Conservation (phyloP, 2,888 invertebrate genomes). For the Ennomos fuscantarius region DNA sequence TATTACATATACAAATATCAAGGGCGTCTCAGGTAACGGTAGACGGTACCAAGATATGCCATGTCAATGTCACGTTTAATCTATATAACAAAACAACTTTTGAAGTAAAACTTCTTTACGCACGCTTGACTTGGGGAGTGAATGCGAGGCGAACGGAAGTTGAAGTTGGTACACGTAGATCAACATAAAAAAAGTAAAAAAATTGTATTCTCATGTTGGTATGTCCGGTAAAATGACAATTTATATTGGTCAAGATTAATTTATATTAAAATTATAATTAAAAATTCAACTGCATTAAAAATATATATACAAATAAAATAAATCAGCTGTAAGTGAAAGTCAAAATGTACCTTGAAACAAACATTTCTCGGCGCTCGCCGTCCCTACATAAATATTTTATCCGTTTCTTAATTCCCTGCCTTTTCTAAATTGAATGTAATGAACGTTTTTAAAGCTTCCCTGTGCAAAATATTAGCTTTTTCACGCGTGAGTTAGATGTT, state of each 20-base stretch:
- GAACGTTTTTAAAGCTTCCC: constrained; percentile 58
- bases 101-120: no score
- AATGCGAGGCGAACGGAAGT: no score
- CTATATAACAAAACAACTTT: no score
- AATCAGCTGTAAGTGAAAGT: neutral
- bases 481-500: constrained; percentile 57
- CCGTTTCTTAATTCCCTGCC: constrained; percentile 38
- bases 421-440: constrained; percentile 59
- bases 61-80: neutral
- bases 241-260: no score
- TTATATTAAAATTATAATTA: no score
- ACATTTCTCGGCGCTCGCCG: constrained; percentile 13
- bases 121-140: no score
- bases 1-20: constrained; percentile 28
- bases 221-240: no score
- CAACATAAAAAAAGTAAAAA: no score
- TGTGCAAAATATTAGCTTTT: constrained; percentile 61
- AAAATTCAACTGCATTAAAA: no score
- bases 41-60: constrained; percentile 9
- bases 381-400: constrained; percentile 29
- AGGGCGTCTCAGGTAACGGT: constrained; percentile 9
- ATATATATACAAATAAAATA: neutral
- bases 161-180: no score
- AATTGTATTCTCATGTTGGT: no score
- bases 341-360: constrained; percentile 2